Evolutionary conservation across 2,888 invertebrate species (phyloP).

Genomic region (Tenthredo mesomela): DNA sequence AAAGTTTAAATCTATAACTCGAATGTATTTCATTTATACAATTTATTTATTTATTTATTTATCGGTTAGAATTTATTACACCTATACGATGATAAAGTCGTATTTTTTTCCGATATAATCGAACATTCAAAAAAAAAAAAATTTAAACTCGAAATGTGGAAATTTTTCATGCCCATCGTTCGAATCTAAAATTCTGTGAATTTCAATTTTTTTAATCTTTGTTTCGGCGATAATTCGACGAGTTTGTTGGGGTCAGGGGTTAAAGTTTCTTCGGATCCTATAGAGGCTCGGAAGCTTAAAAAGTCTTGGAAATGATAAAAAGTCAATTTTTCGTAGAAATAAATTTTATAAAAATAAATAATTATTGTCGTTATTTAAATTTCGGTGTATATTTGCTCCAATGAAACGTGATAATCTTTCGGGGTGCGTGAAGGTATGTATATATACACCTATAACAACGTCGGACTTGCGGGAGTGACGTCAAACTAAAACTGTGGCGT

Average conservation of each 20-base stretch:
- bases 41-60: neutral
- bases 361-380: neutral
- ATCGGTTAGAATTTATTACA: no score
- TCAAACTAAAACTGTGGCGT: conserved; percentile 63
- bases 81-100: no score
- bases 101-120: no score
- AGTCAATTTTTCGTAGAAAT: neutral
- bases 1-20: neutral
- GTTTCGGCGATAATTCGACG: no score
- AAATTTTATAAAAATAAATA: neutral
- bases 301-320: neutral
- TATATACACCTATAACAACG: neutral
- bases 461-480: conserved; percentile 60
- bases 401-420: conserved; percentile 6
- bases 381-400: neutral
- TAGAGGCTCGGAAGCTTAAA: neutral
- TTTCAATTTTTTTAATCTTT: no score
- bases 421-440: neutral
- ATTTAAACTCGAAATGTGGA: no score
- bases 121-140: no score
- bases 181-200: no score
- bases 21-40: neutral
- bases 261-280: no score
- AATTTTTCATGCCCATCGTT: no score
- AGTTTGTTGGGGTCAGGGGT: no score